Evolutionary conservation across 2,113 vertebrate species (phyloP).

Genomic region (Grantiella picta): DNA sequence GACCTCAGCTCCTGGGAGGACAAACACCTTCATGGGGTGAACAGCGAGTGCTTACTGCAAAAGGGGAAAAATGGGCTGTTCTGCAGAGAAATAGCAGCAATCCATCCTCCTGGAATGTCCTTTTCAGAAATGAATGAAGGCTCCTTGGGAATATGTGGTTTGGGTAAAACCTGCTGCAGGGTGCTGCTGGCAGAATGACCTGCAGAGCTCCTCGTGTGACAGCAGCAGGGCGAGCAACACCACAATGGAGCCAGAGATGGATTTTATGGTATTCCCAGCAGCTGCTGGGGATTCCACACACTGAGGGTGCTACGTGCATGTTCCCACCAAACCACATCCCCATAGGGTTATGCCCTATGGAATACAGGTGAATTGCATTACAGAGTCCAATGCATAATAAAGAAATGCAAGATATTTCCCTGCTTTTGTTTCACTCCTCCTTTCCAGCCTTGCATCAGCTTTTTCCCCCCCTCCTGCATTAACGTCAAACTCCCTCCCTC

Average conservation of each 20-base stretch:
- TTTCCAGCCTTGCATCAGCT: neutral
- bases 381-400: neutral
- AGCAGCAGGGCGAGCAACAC: neutral
- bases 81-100: neutral
- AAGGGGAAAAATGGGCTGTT: neutral
- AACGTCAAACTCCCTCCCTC: neutral
- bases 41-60: neutral
- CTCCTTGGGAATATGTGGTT: neutral
- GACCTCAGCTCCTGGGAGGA: neutral
- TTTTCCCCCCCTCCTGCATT: neutral
- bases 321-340: neutral
- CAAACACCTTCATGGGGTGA: neutral
- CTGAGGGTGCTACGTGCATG: accelerated
- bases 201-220: accelerated
- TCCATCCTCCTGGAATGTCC: neutral
- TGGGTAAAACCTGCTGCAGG: neutral
- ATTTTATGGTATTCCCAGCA: neutral
- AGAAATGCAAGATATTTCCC: neutral
- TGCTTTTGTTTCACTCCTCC: neutral
- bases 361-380: neutral
- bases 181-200: neutral
- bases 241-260: accelerated
- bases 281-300: neutral
- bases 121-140: neutral
- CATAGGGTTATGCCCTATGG: neutral